Conservation (phyloP, 2,888 invertebrate species). For the Diaphora mendica region DNA sequence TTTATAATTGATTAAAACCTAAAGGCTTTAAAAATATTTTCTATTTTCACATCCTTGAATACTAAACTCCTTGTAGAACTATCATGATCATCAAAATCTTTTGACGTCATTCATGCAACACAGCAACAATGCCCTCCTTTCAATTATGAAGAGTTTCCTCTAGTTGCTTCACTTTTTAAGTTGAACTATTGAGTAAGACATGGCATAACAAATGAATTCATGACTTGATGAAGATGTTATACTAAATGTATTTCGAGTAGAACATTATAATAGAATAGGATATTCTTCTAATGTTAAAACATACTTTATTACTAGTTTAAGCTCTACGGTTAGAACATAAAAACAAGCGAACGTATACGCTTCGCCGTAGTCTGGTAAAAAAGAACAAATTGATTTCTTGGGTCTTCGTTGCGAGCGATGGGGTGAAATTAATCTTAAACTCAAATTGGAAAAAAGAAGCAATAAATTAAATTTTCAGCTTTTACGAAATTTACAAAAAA, state of each 20-base stretch:
- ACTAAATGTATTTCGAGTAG: background rate
- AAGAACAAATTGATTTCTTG: background rate
- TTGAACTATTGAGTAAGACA: background rate
- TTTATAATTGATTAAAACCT: conserved; percentile 1
- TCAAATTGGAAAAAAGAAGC: background rate
- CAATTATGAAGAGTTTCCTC: conserved; percentile 1
- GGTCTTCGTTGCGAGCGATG: background rate
- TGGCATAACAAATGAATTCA: background rate
- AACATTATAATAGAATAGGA: background rate
- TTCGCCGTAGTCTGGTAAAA: background rate
- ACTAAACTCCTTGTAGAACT: background rate
- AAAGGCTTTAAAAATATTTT: background rate
- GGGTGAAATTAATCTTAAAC: background rate
- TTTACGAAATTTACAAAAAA: background rate
- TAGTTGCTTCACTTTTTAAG: conserved; percentile 1
- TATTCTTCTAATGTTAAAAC: background rate
- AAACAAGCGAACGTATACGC: background rate
- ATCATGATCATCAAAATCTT: background rate
- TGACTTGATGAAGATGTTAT: background rate
- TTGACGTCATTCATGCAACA: background rate
- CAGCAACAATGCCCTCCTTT: conserved; percentile 7
- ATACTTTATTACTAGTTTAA: background rate
- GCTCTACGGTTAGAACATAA: too few species aligned
- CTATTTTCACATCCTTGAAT: background rate
- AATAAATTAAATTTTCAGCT: background rate